These are phyloP conservation scores for Anser brachyrhynchus DNA, from an alignment of 2,113 vertebrate species.

Conservation along the genomic window DNA sequence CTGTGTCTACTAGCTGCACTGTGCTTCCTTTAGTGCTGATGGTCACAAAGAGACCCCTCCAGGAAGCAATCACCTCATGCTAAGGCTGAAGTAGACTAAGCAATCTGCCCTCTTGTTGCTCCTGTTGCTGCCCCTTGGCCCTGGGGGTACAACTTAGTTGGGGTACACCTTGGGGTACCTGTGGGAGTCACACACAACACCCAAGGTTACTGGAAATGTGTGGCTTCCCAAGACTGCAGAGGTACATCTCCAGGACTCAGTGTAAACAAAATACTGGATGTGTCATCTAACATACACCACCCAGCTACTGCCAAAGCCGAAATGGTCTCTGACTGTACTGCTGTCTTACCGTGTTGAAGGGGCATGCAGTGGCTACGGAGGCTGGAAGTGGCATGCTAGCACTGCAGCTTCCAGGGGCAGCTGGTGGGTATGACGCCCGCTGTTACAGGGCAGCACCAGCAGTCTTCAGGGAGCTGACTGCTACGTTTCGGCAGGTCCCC, in stretches of 20 bases:
- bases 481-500: not conserved
- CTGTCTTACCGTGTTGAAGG: not conserved
- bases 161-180: too few species aligned
- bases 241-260: not conserved
- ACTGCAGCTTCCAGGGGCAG: not conserved
- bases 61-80: not conserved
- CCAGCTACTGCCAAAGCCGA: accelerated
- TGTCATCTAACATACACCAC: accelerated
- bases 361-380: not conserved
- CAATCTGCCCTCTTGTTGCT: not conserved
- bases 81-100: not conserved
- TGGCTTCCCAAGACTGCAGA: not conserved
- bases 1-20: not conserved
- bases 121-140: not conserved
- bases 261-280: not conserved
- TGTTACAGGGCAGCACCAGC: not conserved
- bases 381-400: accelerated
- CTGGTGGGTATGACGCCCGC: not conserved
- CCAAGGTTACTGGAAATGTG: not conserved
- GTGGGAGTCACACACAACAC: accelerated
- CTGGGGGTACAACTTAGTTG: not conserved
- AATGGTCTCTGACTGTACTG: not conserved
- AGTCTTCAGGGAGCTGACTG: not conserved
- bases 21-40: not conserved
- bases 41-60: not conserved